Evolutionary conservation across 2,888 invertebrate species (phyloP).

Genomic region (Chrysolina oricalcia): DNA sequence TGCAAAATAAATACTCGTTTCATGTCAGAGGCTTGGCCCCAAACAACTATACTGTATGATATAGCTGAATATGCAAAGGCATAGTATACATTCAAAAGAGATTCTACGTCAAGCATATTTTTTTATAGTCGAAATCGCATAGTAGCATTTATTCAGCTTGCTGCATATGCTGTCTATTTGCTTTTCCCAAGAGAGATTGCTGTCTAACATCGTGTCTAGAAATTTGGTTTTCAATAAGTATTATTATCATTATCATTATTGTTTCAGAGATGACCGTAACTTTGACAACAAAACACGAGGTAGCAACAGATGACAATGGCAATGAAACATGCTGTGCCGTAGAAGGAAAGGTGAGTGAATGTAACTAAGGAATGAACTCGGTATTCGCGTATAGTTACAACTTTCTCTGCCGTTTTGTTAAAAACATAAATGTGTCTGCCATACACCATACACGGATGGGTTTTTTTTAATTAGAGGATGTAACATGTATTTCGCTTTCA

Average conservation of each 20-base stretch:
- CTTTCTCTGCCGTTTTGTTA: not conserved
- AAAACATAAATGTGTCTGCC: not conserved
- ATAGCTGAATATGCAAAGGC: no score
- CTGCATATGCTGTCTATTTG: no score
- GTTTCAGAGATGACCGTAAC: slow-evolving; percentile 64
- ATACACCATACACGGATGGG: not conserved
- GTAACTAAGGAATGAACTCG: not conserved
- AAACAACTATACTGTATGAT: no score
- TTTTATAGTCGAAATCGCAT: no score
- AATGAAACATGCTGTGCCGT: slow-evolving; percentile 65
- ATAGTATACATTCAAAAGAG: no score
- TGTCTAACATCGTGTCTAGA: no score
- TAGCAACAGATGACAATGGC: slow-evolving; percentile 64
- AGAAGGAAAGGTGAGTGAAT: slow-evolving; percentile 63
- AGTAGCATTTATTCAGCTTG: no score
- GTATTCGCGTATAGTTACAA: not conserved
- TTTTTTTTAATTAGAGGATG: not conserved
- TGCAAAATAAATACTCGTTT: no score
- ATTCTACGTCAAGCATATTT: no score
- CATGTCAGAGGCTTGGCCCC: no score
- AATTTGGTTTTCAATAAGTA: no score
- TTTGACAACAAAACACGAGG: slow-evolving; percentile 63
- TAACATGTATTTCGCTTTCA: not conserved
- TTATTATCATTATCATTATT: not conserved
- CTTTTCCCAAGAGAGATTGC: no score